These are phyloP conservation scores for Motacilla tschutschensis DNA, from an alignment of 2,113 vertebrate species.

Conservation along the genomic window DNA sequence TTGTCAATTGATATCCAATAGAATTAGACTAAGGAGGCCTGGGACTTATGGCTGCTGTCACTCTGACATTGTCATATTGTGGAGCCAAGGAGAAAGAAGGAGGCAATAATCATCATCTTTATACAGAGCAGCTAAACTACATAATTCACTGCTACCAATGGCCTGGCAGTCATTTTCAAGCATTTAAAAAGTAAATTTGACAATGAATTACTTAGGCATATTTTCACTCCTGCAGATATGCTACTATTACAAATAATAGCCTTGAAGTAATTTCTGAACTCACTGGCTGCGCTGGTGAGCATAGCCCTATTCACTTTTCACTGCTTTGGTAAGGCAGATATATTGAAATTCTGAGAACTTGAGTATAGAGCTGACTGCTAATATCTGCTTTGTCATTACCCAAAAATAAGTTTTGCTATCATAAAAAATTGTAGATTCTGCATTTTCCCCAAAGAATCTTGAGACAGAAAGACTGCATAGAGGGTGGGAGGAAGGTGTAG, in stretches of 20 bases:
- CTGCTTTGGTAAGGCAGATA: background rate
- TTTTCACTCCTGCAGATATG: background rate
- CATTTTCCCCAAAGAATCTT: background rate
- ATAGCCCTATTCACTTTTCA: background rate
- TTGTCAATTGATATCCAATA: background rate
- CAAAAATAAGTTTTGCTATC: background rate
- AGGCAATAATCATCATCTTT: background rate
- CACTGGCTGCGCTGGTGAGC: background rate
- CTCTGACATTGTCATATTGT: background rate
- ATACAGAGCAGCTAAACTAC: background rate
- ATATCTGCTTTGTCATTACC: background rate
- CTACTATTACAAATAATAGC: background rate
- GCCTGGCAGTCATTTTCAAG: background rate
- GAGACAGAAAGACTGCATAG: background rate
- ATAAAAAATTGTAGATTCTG: background rate
- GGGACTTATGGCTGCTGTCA: background rate
- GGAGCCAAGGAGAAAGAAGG: background rate
- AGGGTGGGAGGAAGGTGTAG: accelerated
- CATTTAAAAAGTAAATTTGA: background rate
- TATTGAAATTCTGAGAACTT: background rate
- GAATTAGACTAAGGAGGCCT: background rate
- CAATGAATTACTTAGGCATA: background rate
- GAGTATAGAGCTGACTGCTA: background rate
- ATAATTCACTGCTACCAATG: background rate
- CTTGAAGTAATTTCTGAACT: background rate